phyloP scores from a whole-genome alignment of 2,888 invertebrate species.

The Philaethria dido region DNA sequence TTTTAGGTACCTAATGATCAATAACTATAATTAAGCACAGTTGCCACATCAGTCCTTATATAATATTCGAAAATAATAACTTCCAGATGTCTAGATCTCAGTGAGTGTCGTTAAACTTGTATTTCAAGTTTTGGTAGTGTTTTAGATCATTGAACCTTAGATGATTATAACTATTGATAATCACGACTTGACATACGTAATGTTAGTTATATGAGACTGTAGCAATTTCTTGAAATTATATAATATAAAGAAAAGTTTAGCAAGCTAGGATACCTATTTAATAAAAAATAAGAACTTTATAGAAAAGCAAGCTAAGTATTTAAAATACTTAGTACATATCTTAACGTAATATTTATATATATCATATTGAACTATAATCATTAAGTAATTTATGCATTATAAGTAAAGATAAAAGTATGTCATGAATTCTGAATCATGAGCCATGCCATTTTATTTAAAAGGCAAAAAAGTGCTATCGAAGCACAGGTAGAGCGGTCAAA shows the following conservation, averaged over 20 bases:
- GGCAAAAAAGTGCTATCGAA: conserved; percentile 38
- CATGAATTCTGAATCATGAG: conserved; percentile 27
- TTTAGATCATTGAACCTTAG: conserved; percentile 59
- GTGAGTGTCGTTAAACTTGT: conserved; percentile 57
- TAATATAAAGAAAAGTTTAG: too few species aligned
- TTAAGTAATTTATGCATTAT: not conserved
- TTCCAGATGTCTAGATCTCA: conserved; percentile 50
- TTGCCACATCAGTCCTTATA: conserved; percentile 3
- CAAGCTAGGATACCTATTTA: too few species aligned
- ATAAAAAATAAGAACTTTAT: too few species aligned
- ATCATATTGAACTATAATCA: too few species aligned
- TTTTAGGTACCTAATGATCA: not conserved
- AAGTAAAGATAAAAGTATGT: not conserved
- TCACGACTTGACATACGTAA: conserved; percentile 5
- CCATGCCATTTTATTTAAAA: conserved; percentile 32
- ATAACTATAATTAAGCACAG: not conserved
- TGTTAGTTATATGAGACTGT: not conserved
- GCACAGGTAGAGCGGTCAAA: conserved; percentile 60
- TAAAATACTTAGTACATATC: too few species aligned
- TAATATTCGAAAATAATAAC: conserved; percentile 36
- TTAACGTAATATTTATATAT: too few species aligned
- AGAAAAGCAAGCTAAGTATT: too few species aligned
- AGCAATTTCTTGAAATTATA: not conserved
- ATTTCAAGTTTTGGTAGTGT: conserved; percentile 64
- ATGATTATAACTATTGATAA: conserved; percentile 29